Base-by-base conservation (phyloP, 2,113 vertebrate species). In the Motacilla tschutschensis region DNA sequence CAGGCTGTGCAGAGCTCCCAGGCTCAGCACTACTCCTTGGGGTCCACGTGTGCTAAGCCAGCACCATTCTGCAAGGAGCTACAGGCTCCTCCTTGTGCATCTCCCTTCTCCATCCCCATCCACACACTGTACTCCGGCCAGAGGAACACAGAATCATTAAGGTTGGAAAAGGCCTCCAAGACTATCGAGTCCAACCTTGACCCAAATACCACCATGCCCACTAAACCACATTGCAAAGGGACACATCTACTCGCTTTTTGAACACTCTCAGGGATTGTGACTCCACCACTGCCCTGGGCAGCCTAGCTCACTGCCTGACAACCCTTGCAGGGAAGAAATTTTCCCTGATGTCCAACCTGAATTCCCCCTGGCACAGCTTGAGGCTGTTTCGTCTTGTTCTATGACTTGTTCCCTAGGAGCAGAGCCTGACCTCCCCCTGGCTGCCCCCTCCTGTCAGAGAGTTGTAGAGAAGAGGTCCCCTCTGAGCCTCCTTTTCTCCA, bases 31-130 rank as follows among this genome's bases (percentile, higher is more conserved):
- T 9, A 1, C 14, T 6, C 22, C 1, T 0, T 13, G 41, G 10
- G 36, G 19, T 33, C 16, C 24, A 8, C 0, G 0, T 3, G 9
- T 20, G 47, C 3, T 2, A 38, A 26, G 17, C 40, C 22, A 60
- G 62, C 31, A 31, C 13, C 0, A 0, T 51, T 59, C 44, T 3
- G 12, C 1, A 10, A 36, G 60, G 44, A 64, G 36, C 65, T 46
- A 22, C 24, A 4, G 10, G 9, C 12, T 85, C 31, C 40, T 57
- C 20, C 76, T 36, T 17, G 62, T 14, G 18, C 35, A 60, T 20
- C 24, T 72, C 26, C 3, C 50, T 26, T 25, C 65, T 69, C 60
- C 47, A 24, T 11, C 54, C 40, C n/a, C 55, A 50, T 22, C 40
- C 4, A 3, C 40, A 41, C 1, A 4, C 46, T 70, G n/a, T 10